Percentiles rank a stretch among this genome's conserved stretches.
Evolutionary conservation across 1,140 invertebrate genomes (phyloP).

Genomic region (Hermetia illucens): DNA sequence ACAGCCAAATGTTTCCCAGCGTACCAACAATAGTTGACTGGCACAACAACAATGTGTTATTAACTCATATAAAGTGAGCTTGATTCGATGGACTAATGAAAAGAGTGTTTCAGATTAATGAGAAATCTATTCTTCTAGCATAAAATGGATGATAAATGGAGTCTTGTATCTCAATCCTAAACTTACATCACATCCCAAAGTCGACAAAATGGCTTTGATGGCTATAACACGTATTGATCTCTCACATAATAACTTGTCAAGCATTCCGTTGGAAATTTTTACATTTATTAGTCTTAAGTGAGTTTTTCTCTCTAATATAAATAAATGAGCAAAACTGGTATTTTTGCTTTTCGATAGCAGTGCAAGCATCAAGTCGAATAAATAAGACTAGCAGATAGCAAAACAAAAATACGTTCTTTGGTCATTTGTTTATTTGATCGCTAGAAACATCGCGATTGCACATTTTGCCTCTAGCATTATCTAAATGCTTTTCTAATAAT

Average conservation of each 20-base stretch:
- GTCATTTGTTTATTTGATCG: too few species aligned
- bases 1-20: slow-evolving; percentile 69
- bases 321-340: too few species aligned
- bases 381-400: too few species aligned
- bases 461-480: too few species aligned
- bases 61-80: slow-evolving; percentile 41
- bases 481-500: too few species aligned
- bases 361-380: too few species aligned
- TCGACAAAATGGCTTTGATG: slow-evolving; percentile 58
- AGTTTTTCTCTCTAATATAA: too few species aligned
- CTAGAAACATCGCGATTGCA: too few species aligned
- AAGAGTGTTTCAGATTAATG: too few species aligned
- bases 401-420: too few species aligned
- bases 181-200: slow-evolving; percentile 52
- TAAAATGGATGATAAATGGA: slow-evolving; percentile 75
- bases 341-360: too few species aligned
- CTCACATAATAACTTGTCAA: slow-evolving; percentile 74
- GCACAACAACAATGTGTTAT: slow-evolving; percentile 61
- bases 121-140: slow-evolving; percentile 25
- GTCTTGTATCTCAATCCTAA: slow-evolving; percentile 73
- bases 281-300: slow-evolving; percentile 51
- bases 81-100: neutral
- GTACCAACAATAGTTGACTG: slow-evolving; percentile 86
- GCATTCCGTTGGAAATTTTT: slow-evolving; percentile 70
- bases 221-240: slow-evolving; percentile 90